Base-by-base conservation (phyloP, 2,888 invertebrate species). In the Stenolophus ochropezus region DNA sequence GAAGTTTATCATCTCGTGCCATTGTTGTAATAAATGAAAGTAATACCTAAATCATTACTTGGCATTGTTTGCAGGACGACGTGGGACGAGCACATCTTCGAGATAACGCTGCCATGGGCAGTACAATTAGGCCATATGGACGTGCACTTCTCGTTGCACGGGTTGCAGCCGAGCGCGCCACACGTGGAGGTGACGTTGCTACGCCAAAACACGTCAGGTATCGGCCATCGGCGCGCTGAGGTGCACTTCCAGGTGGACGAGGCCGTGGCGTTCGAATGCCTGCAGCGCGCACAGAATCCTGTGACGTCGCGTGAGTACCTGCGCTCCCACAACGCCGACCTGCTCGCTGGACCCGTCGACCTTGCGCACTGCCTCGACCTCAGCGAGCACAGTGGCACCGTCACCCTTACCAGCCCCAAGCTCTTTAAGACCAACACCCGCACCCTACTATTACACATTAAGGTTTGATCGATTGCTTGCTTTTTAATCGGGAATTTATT, bases 81-180 rank as follows among this genome's bases (percentile, higher is more conserved):
- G 0, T 97, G 96, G 96, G 96, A 97, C 86, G 97, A 98, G 87
- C 97, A 98, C 86, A 93, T 97, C 23, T 94, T 98, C 86, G 98
- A 98, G 88, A 90, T 98, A 4, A 96, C 96, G 0, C 88, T 98
- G 77, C 96, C 97, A 0, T 93, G 94, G 84, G 94, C 94, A 71
- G 93, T 94, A 1, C 93, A 93, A 42, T 90, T 97, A 79, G 97
- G 97, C n/a, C 97, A 97, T 86, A 94, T 98, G 21, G 97, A 97
- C 88, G 93, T 98, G 61, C 94, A 95, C 84, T 97, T 97, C 87
- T 94, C 94, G 0, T 90, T 98, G 33, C 96, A 96, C 87, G 92
- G 94, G 3, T 93, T 94, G 3, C 95, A 95, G 85, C 92, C 94
- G 0, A 92, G 93, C 83, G 91, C 94, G 56, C 97, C 97, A 0